phyloP scores from a whole-genome alignment of 2,888 invertebrate genomes.

The Cylloceria caligata region DNA sequence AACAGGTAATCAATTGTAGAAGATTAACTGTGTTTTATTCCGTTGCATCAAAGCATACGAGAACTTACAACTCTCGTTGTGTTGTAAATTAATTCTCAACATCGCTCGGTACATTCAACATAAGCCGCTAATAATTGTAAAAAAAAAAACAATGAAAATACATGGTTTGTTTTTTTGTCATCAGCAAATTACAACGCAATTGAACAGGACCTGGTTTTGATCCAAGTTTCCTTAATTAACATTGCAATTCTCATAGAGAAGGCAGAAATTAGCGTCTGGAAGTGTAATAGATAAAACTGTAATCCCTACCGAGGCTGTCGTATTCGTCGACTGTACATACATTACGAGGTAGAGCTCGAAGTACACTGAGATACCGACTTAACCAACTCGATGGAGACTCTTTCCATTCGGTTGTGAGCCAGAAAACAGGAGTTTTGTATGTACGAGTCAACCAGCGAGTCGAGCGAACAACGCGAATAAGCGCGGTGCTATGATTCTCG shows the following conservation, averaged over 20 bases:
- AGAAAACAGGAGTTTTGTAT: not conserved
- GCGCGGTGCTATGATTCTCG: slow-evolving; percentile 39
- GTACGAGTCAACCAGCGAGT: slow-evolving; percentile 13
- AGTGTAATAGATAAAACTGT: not conserved
- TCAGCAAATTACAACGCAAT: too few relatives aligned
- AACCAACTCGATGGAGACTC: slow-evolving; percentile 43
- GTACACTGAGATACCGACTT: slow-evolving; percentile 26
- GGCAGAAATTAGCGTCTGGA: not conserved
- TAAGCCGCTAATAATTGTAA: too few relatives aligned
- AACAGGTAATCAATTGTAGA: too few relatives aligned
- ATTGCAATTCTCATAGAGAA: not conserved
- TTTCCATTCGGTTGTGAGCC: slow-evolving; percentile 10
- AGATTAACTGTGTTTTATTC: too few relatives aligned
- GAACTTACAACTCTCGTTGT: too few relatives aligned
- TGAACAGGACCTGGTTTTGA: too few relatives aligned
- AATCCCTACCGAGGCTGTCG: not conserved
- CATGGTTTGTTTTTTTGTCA: too few relatives aligned
- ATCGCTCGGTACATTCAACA: too few relatives aligned
- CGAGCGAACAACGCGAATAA: slow-evolving; percentile 22
- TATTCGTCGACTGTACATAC: not conserved
- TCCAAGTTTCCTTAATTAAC: not conserved
- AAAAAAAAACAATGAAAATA: too few relatives aligned
- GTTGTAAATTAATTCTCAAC: too few relatives aligned
- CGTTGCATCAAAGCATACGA: too few relatives aligned
- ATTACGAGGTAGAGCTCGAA: not conserved